Evolutionary conservation across 1,140 invertebrate species (phyloP), one percentile per base, ranked within the genome.

Genomic region (Tyrophagus putrescentiae): DNA sequence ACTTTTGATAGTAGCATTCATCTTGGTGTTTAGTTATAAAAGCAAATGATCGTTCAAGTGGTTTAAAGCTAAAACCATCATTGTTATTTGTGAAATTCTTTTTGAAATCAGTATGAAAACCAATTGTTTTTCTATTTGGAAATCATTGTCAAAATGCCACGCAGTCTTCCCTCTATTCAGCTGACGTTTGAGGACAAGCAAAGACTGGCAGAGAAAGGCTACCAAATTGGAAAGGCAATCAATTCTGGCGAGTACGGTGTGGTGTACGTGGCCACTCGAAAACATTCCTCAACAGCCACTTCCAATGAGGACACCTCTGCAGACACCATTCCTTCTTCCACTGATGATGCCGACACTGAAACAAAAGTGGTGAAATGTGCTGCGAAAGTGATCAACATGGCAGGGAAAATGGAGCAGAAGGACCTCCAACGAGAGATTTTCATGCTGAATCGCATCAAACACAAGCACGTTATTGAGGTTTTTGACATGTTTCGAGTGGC

Each of bases 381-480:
- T 6, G 52, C 29, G 9, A 54, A 54, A 21, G 29, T 54, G 21
- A 54, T 54, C 21, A 33, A 54, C 52, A 7, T 54, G 25, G 45
- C 45, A 48, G 31, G 21, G 7, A 25, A 6, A 7, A 7, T 21
- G 13, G 6, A 48, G 7, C 7, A 48, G 21, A 48, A 21, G 21
- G 21, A 33, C 23, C 6, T 54, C 11, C 28, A 6, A 7, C 11
- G 52, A 32, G 52, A 54, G 25, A 33, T 54, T 9, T 54, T 33
- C 25, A 32, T 54, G 29, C 9, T 32, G 21, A 54, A 54, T 25
- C 21, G 29, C 7, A 11, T 54, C 6, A 33, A 25, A 21, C 52
- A 54, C 39, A 28, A 28, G 11, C 23, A 33, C 28, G 29, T 54
- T 34, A 25, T 54, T 32, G 9, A 32, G 9, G 28, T 54, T 42